Base-by-base conservation (phyloP, 1,140 invertebrate genomes). In the Conus ventricosus region DNA sequence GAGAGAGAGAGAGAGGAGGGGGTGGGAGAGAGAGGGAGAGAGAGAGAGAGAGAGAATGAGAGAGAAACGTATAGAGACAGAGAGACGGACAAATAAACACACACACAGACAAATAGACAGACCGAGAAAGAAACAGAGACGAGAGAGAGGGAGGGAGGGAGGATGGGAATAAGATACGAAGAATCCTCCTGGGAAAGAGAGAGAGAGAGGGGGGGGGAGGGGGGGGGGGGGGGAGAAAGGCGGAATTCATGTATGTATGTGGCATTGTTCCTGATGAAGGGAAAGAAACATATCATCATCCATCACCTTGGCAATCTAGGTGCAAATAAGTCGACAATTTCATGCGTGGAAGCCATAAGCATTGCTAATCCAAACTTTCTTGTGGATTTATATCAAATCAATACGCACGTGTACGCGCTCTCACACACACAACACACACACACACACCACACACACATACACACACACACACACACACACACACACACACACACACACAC, bases 41-140 rank as follows among this genome's bases (percentile, higher is more conserved):
- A 5, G 23, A 4, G 23, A 23, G 1, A n/a, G n/a, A n/a, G n/a
- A n/a, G 51, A 80, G 78, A 80, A 23, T 13, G 51, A 80, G 2
- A 80, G 51, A 80, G 78, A 80, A n/a, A 2, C n/a, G n/a, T n/a
- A n/a, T n/a, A n/a, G 78, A 80, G 78, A 80, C 11, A 80, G 78
- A 80, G 3, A 80, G 78, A 80, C 11, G 5, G 78, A 80, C 11
- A 80, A 23, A 80, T 10, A 80, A 23, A 80, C 11, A 80, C 11
- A 80, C 11, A 80, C 3, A 80, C 11, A 80, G 78, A 4, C 11
- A 80, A 23, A 80, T 1, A 80, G 78, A 80, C 3, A 80, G 78
- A 80, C 8, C 7, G 78, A 80, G 78, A 80, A 5, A 80, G 78
- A 80, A 5, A 80, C 3, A 80, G 78, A 80, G 78, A 80, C 3